Base-by-base conservation (phyloP, 2,113 vertebrate species). In the Mus spicilegus region DNA sequence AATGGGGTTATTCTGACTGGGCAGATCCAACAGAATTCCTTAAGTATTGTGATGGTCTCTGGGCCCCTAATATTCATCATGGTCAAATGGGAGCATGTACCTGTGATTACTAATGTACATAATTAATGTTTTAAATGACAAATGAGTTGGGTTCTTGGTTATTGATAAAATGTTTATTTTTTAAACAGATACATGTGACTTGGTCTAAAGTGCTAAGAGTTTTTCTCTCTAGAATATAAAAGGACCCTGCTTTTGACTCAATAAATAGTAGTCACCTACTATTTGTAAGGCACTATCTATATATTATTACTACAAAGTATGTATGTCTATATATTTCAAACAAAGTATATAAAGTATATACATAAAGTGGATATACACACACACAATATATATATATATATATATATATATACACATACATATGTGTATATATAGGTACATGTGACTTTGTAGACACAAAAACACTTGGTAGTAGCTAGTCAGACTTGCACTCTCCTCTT, bases 51-150 rank as follows among this genome's bases (percentile, higher is more conserved):
- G 33, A 2, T 16, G 63, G 89, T 51, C n/a, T 85, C 9, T 20
- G 19, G 77, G 65, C 20, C 76, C 3, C 84, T 86, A 10, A 1
- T 86, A 82, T 20, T 42, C 85, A 72, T 11, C 24, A 8, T 51
- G 14, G 56, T 91, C 95, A 94, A 80, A 39, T 6, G 16, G 78
- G 63, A 51, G 19, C 22, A 8, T 17, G 14, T 30, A 33, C 36
- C 12, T 69, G 2, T 76, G 63, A 22, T 51, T 42, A 39, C 19
- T 49, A 24, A 58, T 14, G 6, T 67, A 39, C 10, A 65, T 73
- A 73, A 80, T 51, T 69, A 94, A 77, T 85, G 36, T 51, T 89
- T 97, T 95, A 54, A 95, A 95, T 26, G 90, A 69, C 80, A 76
- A 61, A 73, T 20, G 87, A 82, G 89, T 76, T 24, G n/a, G 26